Conservation (phyloP, 2,797 vertebrate species). For the Aythya fuligula region DNA sequence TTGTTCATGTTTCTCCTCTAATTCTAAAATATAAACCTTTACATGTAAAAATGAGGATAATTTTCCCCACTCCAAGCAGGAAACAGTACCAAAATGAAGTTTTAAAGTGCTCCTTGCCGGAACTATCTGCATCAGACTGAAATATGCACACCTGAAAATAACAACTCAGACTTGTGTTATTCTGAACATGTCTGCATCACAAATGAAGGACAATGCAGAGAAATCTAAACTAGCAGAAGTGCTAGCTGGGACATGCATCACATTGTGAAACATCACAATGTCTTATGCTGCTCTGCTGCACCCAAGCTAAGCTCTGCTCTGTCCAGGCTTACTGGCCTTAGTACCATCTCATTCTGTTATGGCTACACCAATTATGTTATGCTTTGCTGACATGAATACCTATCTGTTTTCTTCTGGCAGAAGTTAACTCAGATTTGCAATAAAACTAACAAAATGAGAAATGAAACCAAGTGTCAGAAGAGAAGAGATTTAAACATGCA, state of each 20-base stretch:
- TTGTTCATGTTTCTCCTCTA: neutral
- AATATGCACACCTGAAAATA: neutral
- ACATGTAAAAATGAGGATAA: neutral
- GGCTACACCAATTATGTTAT: neutral
- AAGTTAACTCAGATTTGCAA: neutral
- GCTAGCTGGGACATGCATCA: neutral
- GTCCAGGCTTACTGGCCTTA: neutral
- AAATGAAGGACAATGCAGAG: neutral
- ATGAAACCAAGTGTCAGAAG: neutral
- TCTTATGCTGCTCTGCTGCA: neutral
- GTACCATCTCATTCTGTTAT: neutral
- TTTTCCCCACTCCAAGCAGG: neutral
- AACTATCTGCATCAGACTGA: neutral
- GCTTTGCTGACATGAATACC: neutral
- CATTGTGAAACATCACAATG: neutral
- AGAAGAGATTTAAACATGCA: neutral
- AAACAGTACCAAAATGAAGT: neutral
- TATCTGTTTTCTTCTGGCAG: neutral
- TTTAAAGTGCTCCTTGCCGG: neutral
- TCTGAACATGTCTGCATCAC: neutral
- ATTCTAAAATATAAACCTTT: conserved; percentile 18
- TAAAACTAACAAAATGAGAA: neutral
- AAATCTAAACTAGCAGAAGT: neutral
- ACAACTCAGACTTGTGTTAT: neutral
- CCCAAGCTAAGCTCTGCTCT: neutral